Evolutionary conservation across 2,113 vertebrate genomes (phyloP), one percentile per base, ranked within the genome.

Genomic region (Acrocephalus arundinaceus): DNA sequence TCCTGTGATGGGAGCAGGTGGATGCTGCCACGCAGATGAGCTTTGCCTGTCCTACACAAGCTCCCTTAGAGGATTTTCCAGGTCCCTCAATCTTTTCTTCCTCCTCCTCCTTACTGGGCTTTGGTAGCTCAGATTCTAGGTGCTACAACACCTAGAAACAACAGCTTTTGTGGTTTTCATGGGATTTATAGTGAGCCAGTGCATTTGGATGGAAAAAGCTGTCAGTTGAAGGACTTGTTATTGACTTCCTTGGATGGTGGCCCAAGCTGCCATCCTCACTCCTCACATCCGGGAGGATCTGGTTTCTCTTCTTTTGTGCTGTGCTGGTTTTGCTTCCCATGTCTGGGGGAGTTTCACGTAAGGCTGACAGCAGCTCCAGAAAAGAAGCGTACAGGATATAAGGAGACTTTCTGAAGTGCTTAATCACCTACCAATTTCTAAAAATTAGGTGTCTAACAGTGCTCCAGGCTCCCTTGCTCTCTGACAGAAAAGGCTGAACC

Each of bases 51-150:
- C 55, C 28, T 39, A 28, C 55, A 61, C 33, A 46, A 54, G 22
- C 12, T 37, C 33, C 41, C 33, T 39, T 28, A 24, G 12, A 73
- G 19, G 15, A 11, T 61, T 85, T 74, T 67, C 37, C 31, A 67
- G 7, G 3, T n/a, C 28, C 3, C 9, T 61, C 33, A 48, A 4
- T 28, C 13, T 62, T 76, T 41, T 51, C 24, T 78, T 82, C 43
- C 43, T 79, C 6, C 43, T 79, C 6, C 39, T 74, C 22, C 7
- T 1, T 27, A 6, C 24, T 30, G 25, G 24, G n/a, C n/a, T 70
- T 51, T 28, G 19, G 11, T 21, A 66, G 9, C 66, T 68, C 1
- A 0, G 21, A 10, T 48, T 5, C 41, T 20, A 18, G 16, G n/a
- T 46, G 23, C 35, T 35, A 35, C 35, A 35, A 35, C 16, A 45